Conservation (phyloP, 2,113 vertebrate species). For the Scartelaos histophorus region DNA sequence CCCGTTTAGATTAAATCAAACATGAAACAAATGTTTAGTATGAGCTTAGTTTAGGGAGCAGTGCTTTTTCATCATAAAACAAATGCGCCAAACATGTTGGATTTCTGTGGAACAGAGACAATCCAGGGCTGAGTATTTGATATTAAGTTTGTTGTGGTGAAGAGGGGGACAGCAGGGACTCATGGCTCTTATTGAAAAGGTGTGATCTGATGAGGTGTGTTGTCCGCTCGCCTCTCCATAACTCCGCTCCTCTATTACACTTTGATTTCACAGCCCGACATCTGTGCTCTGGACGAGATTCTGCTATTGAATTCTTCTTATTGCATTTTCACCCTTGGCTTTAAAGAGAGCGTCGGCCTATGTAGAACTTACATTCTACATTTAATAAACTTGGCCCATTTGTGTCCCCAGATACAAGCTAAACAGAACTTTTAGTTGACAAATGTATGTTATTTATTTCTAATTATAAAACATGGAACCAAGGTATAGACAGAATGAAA, state of each 20-base stretch:
- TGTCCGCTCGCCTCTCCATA: conserved; percentile 9
- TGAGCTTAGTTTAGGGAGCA: background rate
- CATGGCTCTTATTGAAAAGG: conserved; percentile 23
- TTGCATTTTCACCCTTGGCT: background rate
- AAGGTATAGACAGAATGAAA: no score
- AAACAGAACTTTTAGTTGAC: no score
- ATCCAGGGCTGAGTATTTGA: background rate
- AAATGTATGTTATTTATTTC: no score
- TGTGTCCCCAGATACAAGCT: no score
- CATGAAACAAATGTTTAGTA: no score
- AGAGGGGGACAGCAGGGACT: background rate
- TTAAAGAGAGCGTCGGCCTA: no score
- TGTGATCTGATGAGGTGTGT: conserved; percentile 31
- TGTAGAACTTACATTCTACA: no score
- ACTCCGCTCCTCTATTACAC: conserved; percentile 28
- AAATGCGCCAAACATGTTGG: background rate
- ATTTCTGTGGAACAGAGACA: background rate
- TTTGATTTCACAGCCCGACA: conserved; percentile 28
- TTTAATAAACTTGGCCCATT: no score
- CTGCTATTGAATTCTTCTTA: background rate
- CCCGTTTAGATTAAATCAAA: no score
- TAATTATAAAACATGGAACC: no score
- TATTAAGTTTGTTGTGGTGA: conserved; percentile 1
- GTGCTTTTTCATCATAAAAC: background rate
- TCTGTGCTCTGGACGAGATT: conserved; percentile 2